Evolutionary conservation across 2,888 invertebrate species (phyloP).

Genomic region (Plutella xylostella): DNA sequence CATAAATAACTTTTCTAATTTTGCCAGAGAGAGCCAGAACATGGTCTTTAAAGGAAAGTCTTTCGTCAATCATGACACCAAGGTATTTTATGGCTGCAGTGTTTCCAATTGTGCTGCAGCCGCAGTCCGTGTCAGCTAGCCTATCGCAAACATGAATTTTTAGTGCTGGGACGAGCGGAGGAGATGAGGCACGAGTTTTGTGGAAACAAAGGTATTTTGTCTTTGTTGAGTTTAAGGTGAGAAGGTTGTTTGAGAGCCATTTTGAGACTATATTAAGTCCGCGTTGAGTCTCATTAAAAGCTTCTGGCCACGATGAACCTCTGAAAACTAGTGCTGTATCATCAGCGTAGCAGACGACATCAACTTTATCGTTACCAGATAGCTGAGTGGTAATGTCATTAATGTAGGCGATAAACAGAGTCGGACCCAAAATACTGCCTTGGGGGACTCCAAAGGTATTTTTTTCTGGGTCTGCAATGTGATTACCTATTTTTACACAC

Average conservation of each 20-base stretch:
- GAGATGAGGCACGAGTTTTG: too few relatives aligned
- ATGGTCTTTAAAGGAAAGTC: background rate
- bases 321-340: background rate
- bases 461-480: background rate
- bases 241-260: background rate
- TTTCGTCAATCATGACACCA: background rate
- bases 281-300: background rate
- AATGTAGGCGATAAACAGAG: slow-evolving; percentile 6
- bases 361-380: slow-evolving; percentile 2
- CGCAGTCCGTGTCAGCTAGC: too few relatives aligned
- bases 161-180: too few relatives aligned
- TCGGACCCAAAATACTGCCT: background rate
- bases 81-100: background rate
- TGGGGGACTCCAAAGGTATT: background rate
- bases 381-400: background rate
- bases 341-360: background rate
- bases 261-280: background rate
- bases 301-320: background rate
- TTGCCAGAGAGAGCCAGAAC: background rate
- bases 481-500: background rate
- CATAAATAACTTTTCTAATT: background rate
- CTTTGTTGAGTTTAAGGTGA: background rate
- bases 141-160: too few relatives aligned
- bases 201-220: background rate
- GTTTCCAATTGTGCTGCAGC: too few relatives aligned